Conservation (phyloP, 2,888 invertebrate species). For the Leucozona laternaria region DNA sequence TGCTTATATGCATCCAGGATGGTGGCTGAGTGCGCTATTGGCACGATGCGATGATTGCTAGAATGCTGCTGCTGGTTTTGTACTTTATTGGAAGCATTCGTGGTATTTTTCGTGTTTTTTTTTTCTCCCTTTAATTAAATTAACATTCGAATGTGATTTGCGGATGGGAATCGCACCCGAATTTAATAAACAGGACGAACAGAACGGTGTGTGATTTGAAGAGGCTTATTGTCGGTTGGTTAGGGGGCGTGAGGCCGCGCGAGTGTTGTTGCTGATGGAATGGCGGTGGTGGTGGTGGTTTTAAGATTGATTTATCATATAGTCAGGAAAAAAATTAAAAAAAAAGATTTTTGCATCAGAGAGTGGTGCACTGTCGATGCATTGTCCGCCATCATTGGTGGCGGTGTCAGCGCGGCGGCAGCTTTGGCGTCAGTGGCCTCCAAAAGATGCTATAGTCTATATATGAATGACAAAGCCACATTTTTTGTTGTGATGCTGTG, state of each 20-base stretch:
- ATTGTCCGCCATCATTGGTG: background rate
- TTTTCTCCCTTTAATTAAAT: constrained; percentile 68
- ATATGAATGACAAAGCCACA: constrained; percentile 40
- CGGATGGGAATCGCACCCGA: constrained; percentile 68
- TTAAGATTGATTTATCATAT: constrained; percentile 71
- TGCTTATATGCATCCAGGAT: background rate
- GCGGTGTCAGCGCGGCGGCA: background rate
- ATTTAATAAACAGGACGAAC: constrained; percentile 69
- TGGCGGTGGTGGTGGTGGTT: constrained; percentile 20
- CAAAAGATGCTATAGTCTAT: constrained; percentile 23
- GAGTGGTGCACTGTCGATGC: constrained; percentile 11
- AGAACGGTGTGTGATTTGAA: constrained; percentile 62
- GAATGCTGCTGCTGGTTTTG: constrained; percentile 60
- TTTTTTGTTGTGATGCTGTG: constrained; percentile 2
- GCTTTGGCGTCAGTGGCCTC: constrained; percentile 34
- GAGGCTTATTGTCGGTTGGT: constrained; percentile 27
- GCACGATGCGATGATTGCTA: constrained; percentile 63
- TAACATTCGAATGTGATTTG: constrained; percentile 75
- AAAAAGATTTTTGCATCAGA: constrained; percentile 9
- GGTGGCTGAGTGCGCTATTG: constrained; percentile 64
- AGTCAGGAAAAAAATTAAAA: background rate
- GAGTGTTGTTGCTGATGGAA: constrained; percentile 24
- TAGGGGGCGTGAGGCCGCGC: background rate
- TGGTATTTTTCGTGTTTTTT: constrained; percentile 27
- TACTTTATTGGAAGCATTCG: constrained; percentile 25